phyloP scores from a whole-genome alignment of 2,797 vertebrate species.

The Uromys caudimaculatus region DNA sequence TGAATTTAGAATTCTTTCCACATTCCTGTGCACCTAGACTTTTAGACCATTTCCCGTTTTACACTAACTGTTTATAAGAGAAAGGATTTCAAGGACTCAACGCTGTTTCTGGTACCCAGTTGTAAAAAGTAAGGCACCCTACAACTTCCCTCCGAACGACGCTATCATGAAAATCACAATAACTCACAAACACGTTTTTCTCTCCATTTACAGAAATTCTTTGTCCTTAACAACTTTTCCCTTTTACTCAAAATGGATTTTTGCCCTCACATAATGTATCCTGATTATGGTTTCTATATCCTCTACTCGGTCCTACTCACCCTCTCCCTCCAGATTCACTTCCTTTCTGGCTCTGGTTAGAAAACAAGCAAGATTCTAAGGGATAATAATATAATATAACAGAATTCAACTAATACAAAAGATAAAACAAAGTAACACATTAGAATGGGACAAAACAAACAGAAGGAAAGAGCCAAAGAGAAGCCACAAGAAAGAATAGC shows the following conservation, averaged over 20 bases:
- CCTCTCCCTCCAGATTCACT: too few relatives aligned
- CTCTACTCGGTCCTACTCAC: background rate
- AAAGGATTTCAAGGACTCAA: background rate
- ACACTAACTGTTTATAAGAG: background rate
- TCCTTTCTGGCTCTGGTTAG: background rate
- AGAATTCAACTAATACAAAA: background rate
- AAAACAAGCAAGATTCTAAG: background rate
- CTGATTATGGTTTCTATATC: too few relatives aligned
- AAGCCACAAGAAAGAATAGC: background rate
- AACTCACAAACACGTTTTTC: background rate
- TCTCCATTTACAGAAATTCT: background rate
- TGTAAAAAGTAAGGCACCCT: background rate
- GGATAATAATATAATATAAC: background rate
- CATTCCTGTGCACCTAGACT: background rate
- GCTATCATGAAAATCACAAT: background rate
- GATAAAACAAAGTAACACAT: background rate
- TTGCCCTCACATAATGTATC: background rate
- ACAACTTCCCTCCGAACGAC: background rate
- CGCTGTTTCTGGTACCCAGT: background rate
- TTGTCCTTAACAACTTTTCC: background rate
- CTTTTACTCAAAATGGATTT: background rate
- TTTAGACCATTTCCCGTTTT: slow-evolving; percentile 53
- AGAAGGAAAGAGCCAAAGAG: background rate
- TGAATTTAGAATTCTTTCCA: background rate
- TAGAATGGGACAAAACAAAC: background rate